Conservation (phyloP, 2,113 vertebrate species). For the Monarcha castaneiventris region DNA sequence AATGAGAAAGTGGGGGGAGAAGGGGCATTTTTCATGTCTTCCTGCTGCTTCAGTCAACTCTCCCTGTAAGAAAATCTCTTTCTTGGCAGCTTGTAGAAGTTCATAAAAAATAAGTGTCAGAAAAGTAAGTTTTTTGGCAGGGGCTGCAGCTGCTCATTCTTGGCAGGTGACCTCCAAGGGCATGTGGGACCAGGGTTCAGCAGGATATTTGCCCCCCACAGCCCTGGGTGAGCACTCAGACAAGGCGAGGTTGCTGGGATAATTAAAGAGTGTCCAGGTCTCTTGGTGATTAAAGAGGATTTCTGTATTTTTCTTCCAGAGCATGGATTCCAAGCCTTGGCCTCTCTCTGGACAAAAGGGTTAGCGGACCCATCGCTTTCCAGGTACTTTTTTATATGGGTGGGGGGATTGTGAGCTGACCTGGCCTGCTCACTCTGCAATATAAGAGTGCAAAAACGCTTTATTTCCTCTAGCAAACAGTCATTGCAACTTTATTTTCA, state of each 20-base stretch:
- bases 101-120: not conserved
- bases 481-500: not conserved
- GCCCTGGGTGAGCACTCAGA: not conserved
- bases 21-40: not conserved
- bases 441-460: not conserved
- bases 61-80: not conserved
- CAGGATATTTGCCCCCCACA: accelerated
- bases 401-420: not conserved
- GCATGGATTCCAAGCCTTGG: not conserved
- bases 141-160: not conserved
- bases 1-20: not conserved
- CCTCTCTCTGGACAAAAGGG: not conserved
- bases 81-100: not conserved
- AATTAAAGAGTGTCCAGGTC: not conserved
- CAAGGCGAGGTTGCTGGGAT: not conserved
- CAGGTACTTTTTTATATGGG: not conserved
- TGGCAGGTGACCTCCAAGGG: not conserved
- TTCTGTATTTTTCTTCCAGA: not conserved
- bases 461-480: not conserved
- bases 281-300: not conserved
- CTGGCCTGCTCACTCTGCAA: not conserved
- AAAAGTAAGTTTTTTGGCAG: not conserved
- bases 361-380: accelerated
- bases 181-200: not conserved
- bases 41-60: not conserved